phyloP scores from a whole-genome alignment of 2,888 invertebrate species.

The Tillus elongatus region DNA sequence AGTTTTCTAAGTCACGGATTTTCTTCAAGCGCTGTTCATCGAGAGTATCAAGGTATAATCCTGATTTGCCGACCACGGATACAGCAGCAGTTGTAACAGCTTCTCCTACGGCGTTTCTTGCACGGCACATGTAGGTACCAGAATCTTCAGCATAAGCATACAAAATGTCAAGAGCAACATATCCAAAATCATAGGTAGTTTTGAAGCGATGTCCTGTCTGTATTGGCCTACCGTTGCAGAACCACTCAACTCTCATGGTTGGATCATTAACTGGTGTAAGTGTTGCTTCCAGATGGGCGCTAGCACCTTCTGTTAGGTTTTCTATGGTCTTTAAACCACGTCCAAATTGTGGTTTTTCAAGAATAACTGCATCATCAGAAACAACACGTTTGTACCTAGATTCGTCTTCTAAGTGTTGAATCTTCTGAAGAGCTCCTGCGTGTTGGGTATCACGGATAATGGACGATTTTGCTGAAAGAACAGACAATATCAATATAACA shows the following conservation, averaged over 20 bases:
- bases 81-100: slow-evolving; percentile 89
- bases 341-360: slow-evolving; percentile 84
- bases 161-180: slow-evolving; percentile 90
- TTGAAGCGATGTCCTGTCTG: slow-evolving; percentile 92
- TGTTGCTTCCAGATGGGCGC: slow-evolving; percentile 88
- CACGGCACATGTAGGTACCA: slow-evolving; percentile 94
- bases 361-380: slow-evolving; percentile 64
- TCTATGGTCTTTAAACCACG: slow-evolving; percentile 77
- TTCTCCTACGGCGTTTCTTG: slow-evolving; percentile 90
- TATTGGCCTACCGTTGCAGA: slow-evolving; percentile 87
- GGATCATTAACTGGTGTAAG: slow-evolving; percentile 96
- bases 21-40: slow-evolving; percentile 85
- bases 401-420: slow-evolving; percentile 82
- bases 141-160: slow-evolving; percentile 96
- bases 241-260: slow-evolving; percentile 98
- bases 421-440: slow-evolving; percentile 85
- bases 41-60: slow-evolving; percentile 77
- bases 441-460: slow-evolving; percentile 88
- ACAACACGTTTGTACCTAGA: slow-evolving; percentile 63
- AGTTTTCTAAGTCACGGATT: slow-evolving; percentile 76
- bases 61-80: slow-evolving; percentile 75
- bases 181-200: slow-evolving; percentile 95
- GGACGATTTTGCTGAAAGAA: slow-evolving; percentile 60
- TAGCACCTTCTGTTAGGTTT: slow-evolving; percentile 75
- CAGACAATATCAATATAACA: slow-evolving; percentile 12